These are phyloP conservation scores for Drosophila parvula DNA, from an alignment of 1,140 invertebrate genomes.

Conservation along the genomic window DNA sequence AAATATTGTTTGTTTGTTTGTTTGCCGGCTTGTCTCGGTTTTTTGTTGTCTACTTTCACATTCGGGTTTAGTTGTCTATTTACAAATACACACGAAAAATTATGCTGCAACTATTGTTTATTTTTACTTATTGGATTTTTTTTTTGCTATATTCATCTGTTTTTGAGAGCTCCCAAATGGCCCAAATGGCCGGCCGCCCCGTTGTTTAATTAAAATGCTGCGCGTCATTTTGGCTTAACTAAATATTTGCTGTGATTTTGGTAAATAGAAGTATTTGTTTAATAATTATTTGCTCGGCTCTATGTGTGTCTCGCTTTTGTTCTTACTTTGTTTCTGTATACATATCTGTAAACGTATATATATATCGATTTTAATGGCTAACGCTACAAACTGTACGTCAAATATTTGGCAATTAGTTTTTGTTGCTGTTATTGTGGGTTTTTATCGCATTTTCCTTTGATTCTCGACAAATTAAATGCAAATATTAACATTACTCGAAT, in stretches of 20 bases:
- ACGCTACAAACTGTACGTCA: conserved; percentile 66
- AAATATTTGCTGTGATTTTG: conserved; percentile 72
- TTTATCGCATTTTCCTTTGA: conserved; percentile 57
- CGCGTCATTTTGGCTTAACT: conserved; percentile 61
- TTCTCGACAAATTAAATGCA: conserved; percentile 72
- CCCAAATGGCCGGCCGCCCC: conserved; percentile 15
- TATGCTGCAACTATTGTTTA: conserved; percentile 47
- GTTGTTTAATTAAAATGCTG: conserved; percentile 58
- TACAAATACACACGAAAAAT: conserved; percentile 70
- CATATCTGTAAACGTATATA: conserved; percentile 42
- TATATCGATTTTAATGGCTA: conserved; percentile 45
- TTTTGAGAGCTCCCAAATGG: conserved; percentile 36
- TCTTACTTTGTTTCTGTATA: conserved; percentile 31
- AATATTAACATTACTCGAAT: conserved; percentile 64
- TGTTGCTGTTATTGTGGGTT: conserved; percentile 57
- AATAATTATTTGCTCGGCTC: conserved; percentile 67
- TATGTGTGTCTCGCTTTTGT: conserved; percentile 11
- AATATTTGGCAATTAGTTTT: conserved; percentile 82
- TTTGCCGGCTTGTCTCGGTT: conserved; percentile 3
- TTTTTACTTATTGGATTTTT: conserved; percentile 43
- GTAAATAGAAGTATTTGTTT: conserved; percentile 74
- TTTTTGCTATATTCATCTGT: conserved; percentile 26
- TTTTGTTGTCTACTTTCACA: conserved; percentile 41
- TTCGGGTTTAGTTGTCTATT: conserved; percentile 58
- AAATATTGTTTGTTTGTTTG: conserved; percentile 34